A percentile compares a stretch with the other conserved stretches of the same genome.
Evolutionary conservation across 2,888 invertebrate genomes (phyloP).

Genomic region (Malthinus seriepunctatus): DNA sequence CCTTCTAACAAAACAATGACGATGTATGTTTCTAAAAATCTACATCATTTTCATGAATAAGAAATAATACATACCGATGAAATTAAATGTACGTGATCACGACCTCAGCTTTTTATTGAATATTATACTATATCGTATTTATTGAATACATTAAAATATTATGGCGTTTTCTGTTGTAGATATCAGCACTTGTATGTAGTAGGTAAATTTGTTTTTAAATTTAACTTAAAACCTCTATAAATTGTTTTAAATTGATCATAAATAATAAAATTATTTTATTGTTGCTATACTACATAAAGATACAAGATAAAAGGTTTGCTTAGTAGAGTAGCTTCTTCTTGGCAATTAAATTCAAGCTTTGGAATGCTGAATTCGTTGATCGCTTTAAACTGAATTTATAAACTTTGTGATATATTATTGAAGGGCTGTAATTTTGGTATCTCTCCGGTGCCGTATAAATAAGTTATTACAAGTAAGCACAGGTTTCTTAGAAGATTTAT

Average conservation of each 20-base stretch:
- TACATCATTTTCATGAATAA: slow-evolving; percentile 40
- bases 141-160: background rate
- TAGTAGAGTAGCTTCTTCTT: background rate
- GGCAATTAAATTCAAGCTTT: slow-evolving; percentile 15
- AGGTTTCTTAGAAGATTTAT: slow-evolving; percentile 44
- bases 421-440: slow-evolving; percentile 44
- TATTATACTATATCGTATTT: background rate
- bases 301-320: no score
- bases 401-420: slow-evolving; percentile 42
- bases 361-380: slow-evolving; percentile 30
- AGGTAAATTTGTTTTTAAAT: background rate
- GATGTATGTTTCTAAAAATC: slow-evolving; percentile 27
- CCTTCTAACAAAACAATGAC: slow-evolving; percentile 29
- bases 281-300: no score
- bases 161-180: no score
- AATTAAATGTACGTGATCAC: slow-evolving; percentile 43
- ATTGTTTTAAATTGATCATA: no score
- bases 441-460: slow-evolving; percentile 41
- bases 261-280: no score
- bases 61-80: slow-evolving; percentile 41
- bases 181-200: no score
- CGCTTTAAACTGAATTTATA: slow-evolving; percentile 34
- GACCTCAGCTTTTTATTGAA: slow-evolving; percentile 33
- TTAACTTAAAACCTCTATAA: background rate
- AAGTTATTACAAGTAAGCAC: slow-evolving; percentile 45